Evolutionary conservation across 2,797 vertebrate species (phyloP).

Genomic region (Aselliscus stoliczkanus): DNA sequence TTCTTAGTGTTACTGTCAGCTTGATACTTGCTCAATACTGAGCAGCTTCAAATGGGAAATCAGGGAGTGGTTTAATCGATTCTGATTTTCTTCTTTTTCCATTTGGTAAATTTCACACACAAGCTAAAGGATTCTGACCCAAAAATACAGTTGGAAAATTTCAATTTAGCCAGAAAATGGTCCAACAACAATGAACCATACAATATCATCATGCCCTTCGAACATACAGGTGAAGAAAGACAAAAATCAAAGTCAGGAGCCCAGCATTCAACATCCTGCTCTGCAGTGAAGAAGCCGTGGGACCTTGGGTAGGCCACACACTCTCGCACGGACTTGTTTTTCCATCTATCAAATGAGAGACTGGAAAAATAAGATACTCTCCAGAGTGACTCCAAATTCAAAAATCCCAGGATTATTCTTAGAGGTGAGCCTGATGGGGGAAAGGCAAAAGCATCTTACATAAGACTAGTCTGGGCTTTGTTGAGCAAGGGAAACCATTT

Average conservation of each 20-base stretch:
- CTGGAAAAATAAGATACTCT: not conserved
- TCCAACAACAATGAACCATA: not conserved
- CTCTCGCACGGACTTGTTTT: rapidly evolving
- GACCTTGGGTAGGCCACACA: not conserved
- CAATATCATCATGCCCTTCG: rapidly evolving
- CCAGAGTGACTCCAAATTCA: not conserved
- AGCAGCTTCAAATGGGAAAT: not conserved
- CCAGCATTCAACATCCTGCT: not conserved
- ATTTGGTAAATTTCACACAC: not conserved
- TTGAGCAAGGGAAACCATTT: not conserved
- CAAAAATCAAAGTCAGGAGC: not conserved
- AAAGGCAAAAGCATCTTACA: not conserved
- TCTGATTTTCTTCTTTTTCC: not conserved
- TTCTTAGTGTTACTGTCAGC: not conserved
- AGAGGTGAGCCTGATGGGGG: not conserved
- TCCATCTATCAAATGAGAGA: not conserved
- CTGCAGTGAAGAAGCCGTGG: not conserved
- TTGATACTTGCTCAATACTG: not conserved
- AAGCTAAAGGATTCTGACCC: not conserved
- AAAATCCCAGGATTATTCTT: not conserved
- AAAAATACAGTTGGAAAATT: not conserved
- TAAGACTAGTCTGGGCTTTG: not conserved
- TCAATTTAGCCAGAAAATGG: not conserved
- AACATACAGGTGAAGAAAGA: not conserved
- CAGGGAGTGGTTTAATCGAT: not conserved